Conservation (phyloP, 92 coral and sea anemone genomes). For the Parazoanthus darwini region DNA sequence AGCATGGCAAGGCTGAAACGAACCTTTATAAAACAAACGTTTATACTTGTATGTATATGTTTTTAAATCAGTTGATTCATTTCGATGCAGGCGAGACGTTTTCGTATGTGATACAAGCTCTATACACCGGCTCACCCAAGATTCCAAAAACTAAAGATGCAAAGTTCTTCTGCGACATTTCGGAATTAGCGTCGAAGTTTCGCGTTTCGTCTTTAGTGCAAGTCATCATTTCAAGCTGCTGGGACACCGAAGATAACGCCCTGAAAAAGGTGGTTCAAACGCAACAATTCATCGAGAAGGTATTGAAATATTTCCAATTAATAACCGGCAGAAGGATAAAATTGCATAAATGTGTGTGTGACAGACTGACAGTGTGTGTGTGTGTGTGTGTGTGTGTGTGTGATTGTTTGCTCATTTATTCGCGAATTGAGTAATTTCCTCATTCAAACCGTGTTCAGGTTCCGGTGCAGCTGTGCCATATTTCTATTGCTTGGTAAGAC, state of each 20-base stretch:
- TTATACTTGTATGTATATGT: neutral
- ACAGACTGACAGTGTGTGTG: no score
- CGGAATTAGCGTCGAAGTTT: neutral
- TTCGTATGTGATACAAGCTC: neutral
- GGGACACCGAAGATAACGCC: neutral
- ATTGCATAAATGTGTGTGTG: no score
- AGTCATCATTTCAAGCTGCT: conserved; percentile 13
- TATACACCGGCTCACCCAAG: conserved; percentile 23
- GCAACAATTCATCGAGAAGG: conserved; percentile 12
- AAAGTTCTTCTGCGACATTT: neutral
- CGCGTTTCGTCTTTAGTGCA: neutral
- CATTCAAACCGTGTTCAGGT: no score
- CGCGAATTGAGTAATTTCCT: no score
- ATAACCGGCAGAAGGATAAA: neutral
- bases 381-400: no score
- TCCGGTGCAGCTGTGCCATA: no score
- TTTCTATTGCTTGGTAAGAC: no score
- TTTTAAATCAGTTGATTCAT: neutral
- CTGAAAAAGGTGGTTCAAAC: neutral
- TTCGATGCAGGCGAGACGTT: neutral
- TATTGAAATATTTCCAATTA: neutral
- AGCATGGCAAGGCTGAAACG: neutral
- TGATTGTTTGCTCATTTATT: no score
- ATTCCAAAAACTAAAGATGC: neutral
- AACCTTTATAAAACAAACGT: neutral